phyloP scores from a whole-genome alignment of 2,888 invertebrate species.

The Trypoxylon attenuatum region DNA sequence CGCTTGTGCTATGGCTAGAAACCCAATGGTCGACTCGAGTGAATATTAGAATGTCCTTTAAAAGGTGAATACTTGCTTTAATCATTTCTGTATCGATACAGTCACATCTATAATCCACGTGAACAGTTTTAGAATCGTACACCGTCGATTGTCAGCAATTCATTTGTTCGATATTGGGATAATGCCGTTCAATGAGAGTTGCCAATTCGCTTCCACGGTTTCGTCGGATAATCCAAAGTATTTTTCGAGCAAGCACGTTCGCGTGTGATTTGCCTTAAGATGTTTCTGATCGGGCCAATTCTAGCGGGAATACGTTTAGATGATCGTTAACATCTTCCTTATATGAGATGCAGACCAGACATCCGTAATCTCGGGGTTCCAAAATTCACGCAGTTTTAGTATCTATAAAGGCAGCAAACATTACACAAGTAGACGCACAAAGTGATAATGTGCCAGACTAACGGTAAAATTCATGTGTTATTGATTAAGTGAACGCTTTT shows the following conservation, averaged over 20 bases:
- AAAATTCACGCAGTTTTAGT: slow-evolving; percentile 31
- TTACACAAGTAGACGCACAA: slow-evolving; percentile 18
- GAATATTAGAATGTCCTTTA: no score
- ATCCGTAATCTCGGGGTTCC: slow-evolving; percentile 4
- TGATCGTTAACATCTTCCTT: slow-evolving; percentile 50
- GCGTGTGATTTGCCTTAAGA: slow-evolving; percentile 51
- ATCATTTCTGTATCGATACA: no score
- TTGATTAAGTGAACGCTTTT: slow-evolving; percentile 39
- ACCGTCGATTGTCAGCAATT: slow-evolving; percentile 35
- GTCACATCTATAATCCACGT: no score
- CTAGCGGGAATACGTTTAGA: slow-evolving; percentile 46
- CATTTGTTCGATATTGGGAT: slow-evolving; percentile 32
- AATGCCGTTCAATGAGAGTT: slow-evolving; percentile 17
- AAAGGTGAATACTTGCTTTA: no score
- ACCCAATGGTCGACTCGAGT: no score
- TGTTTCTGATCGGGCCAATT: slow-evolving; percentile 51
- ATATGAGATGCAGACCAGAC: slow-evolving; percentile 23
- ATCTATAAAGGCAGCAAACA: not conserved
- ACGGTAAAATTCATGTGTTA: slow-evolving; percentile 33
- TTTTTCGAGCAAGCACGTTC: slow-evolving; percentile 16
- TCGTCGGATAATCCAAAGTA: not conserved
- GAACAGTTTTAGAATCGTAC: no score
- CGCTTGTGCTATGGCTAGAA: no score
- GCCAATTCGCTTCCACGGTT: slow-evolving; percentile 12
- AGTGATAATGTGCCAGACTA: not conserved